Evolutionary conservation across 2,797 vertebrate species (phyloP).

Genomic region (Hyperoplus lanceolatus): DNA sequence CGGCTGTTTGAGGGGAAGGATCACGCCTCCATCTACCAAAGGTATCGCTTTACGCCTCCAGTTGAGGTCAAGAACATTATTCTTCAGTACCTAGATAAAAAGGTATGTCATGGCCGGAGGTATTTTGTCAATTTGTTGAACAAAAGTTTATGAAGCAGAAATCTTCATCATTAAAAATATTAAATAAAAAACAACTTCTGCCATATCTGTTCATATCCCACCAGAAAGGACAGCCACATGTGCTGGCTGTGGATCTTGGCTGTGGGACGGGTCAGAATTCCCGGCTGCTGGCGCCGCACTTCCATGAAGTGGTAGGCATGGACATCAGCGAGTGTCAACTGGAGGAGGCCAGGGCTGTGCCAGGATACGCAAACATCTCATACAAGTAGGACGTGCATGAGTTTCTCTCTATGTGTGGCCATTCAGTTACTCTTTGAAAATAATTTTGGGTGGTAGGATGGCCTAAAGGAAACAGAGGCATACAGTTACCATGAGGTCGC

Average conservation of each 20-base stretch:
- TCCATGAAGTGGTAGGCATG: slow-evolving; percentile 81
- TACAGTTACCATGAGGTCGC: no score
- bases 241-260: slow-evolving; percentile 84
- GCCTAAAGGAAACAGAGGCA: no score
- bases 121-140: neutral
- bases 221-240: slow-evolving; percentile 75
- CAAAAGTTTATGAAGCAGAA: neutral
- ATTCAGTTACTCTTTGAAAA: neutral
- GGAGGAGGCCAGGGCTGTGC: slow-evolving; percentile 75
- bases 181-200: neutral
- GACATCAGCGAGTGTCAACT: slow-evolving; percentile 84
- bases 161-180: neutral
- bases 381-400: slow-evolving; percentile 73
- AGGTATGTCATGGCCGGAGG: slow-evolving; percentile 54
- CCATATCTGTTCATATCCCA: neutral
- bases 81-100: slow-evolving; percentile 79
- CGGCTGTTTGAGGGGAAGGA: slow-evolving; percentile 82
- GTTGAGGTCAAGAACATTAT: slow-evolving; percentile 72
- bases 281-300: slow-evolving; percentile 74
- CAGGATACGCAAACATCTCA: slow-evolving; percentile 71
- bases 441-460: no score
- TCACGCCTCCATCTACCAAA: slow-evolving; percentile 82
- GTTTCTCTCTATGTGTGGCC: neutral
- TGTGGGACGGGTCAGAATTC: slow-evolving; percentile 85
- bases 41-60: slow-evolving; percentile 79